These are phyloP conservation scores for Colossoma macropomum DNA, from an alignment of 2,113 vertebrate species.

Conservation along the genomic window DNA sequence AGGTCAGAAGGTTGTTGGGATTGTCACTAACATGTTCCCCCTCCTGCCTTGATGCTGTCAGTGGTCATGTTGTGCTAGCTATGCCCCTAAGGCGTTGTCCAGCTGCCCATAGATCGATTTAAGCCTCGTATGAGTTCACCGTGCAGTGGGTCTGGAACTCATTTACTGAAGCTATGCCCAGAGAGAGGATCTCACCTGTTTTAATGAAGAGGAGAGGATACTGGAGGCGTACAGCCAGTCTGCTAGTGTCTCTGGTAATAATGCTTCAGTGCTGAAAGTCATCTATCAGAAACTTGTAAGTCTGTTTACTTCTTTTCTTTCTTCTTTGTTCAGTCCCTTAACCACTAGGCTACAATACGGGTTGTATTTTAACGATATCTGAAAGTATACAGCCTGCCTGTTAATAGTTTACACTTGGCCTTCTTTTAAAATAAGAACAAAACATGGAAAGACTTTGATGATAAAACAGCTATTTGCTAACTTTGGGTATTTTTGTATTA, in stretches of 20 bases:
- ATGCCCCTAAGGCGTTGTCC: conserved; percentile 71
- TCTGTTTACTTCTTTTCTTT: conserved; percentile 3
- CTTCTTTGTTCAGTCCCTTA: neutral
- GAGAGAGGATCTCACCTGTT: conserved; percentile 34
- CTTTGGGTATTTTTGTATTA: no score
- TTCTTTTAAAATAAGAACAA: no score
- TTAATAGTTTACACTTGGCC: neutral
- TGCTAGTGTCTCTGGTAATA: neutral
- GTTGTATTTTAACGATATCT: no score
- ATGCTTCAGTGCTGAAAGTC: neutral
- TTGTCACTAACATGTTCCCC: conserved; percentile 64
- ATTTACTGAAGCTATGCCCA: conserved; percentile 53
- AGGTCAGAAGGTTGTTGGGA: conserved; percentile 58
- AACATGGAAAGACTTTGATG: no score
- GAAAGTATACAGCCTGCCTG: neutral
- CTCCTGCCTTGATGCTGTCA: conserved; percentile 60
- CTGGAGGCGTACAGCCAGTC: neutral
- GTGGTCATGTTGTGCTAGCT: conserved; percentile 76
- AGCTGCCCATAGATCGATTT: conserved; percentile 78
- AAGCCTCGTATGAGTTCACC: conserved; percentile 66
- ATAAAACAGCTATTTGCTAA: no score
- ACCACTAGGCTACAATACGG: no score
- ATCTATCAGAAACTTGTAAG: conserved; percentile 30
- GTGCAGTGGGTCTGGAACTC: conserved; percentile 55
- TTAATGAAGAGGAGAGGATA: conserved; percentile 36